A percentile compares a stretch with the other conserved stretches of the same genome.
Conservation (phyloP, 1,140 invertebrate genomes). For the Anthonomus grandis region DNA sequence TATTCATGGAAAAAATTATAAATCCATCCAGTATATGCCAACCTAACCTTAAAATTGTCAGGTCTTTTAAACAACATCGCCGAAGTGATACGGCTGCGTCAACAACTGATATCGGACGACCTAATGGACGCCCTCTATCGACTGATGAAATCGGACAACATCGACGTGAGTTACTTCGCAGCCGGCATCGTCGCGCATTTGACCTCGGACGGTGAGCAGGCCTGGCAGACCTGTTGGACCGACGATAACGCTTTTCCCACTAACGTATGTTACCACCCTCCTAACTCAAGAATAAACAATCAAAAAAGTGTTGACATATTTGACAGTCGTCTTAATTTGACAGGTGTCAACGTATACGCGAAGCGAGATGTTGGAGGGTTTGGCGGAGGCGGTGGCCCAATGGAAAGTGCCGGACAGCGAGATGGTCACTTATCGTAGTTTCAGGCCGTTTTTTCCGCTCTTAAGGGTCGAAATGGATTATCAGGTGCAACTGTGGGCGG, state of each 20-base stretch:
- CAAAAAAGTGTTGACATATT: too few relatives aligned
- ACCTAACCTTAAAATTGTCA: neutral
- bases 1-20: too few relatives aligned
- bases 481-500: slow-evolving; percentile 76
- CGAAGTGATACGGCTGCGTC: slow-evolving; percentile 59
- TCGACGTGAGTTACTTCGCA: slow-evolving; percentile 81
- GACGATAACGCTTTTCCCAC: too few relatives aligned
- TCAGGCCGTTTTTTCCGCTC: slow-evolving; percentile 74
- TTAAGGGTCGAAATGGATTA: slow-evolving; percentile 58
- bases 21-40: neutral
- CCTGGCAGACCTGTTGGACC: slow-evolving; percentile 56
- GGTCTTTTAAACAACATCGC: slow-evolving; percentile 76
- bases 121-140: slow-evolving; percentile 60
- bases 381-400: slow-evolving; percentile 58
- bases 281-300: too few relatives aligned
- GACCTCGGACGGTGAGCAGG: slow-evolving; percentile 58
- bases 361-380: slow-evolving; percentile 56
- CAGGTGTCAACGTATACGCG: slow-evolving; percentile 39
- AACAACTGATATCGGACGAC: slow-evolving; percentile 60
- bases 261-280: too few relatives aligned
- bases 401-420: slow-evolving; percentile 74
- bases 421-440: slow-evolving; percentile 83
- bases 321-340: neutral
- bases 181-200: slow-evolving; percentile 79
- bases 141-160: slow-evolving; percentile 64